Evolutionary conservation across 2,888 invertebrate species (phyloP).

Genomic region (Hoplodrina ambigua): DNA sequence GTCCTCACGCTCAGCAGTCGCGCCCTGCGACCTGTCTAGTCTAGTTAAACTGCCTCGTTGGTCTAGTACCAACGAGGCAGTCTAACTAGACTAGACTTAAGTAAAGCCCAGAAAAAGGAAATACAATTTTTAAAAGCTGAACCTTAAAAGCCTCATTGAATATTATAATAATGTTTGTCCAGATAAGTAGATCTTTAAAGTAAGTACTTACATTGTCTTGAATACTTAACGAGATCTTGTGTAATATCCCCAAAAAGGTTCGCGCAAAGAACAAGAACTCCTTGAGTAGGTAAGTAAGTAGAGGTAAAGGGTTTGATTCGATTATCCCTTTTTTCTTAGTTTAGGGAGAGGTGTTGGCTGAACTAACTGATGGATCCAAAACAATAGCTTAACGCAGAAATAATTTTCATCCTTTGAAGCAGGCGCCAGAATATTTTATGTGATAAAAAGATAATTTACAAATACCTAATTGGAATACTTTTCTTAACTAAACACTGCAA

Average conservation of each 20-base stretch:
- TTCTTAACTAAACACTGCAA: no score
- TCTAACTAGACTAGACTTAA: no score
- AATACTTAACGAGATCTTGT: slow-evolving; percentile 11
- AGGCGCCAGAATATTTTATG: not conserved
- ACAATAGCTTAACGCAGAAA: not conserved
- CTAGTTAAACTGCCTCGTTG: no score
- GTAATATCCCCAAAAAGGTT: slow-evolving; percentile 23
- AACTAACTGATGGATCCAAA: not conserved
- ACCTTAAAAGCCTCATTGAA: slow-evolving; percentile 9
- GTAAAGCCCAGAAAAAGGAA: not conserved
- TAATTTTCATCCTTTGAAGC: not conserved
- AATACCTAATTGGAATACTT: no score
- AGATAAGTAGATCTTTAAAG: not conserved
- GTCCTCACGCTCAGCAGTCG: no score
- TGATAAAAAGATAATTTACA: not conserved
- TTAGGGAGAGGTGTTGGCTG: not conserved
- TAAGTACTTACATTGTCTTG: slow-evolving; percentile 1
- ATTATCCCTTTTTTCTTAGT: slow-evolving; percentile 7
- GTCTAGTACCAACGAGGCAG: no score
- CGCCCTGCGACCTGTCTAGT: no score
- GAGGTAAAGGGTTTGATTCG: slow-evolving; percentile 1
- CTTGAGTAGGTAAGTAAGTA: not conserved
- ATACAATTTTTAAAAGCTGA: not conserved
- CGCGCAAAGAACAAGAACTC: not conserved
- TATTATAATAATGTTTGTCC: not conserved